phyloP scores from a whole-genome alignment of 2,113 vertebrate genomes.

The Sorex fumeus region DNA sequence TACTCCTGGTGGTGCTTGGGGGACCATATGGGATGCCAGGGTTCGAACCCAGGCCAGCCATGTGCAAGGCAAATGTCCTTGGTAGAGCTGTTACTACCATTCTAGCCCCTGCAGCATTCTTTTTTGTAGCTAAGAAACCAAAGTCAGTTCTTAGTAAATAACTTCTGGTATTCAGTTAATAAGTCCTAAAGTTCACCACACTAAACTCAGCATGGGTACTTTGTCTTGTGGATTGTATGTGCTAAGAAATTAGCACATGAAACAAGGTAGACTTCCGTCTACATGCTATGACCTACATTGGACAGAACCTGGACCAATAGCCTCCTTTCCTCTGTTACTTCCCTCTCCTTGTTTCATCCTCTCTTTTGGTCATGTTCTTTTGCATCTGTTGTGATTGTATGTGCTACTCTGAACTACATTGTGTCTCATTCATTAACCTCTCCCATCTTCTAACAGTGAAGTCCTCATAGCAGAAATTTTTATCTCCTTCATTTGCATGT shows the following conservation, averaged over 20 bases:
- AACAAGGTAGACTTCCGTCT: not conserved
- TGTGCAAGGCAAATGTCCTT: no score
- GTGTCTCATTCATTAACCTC: not conserved
- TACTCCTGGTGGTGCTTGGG: no score
- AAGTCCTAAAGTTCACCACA: slow-evolving; percentile 73
- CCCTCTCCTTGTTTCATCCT: not conserved
- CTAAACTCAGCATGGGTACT: slow-evolving; percentile 79
- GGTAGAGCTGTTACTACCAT: no score
- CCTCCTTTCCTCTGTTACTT: not conserved
- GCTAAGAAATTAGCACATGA: slow-evolving; percentile 68
- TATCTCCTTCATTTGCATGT: not conserved
- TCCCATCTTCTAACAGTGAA: not conserved
- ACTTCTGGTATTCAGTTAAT: slow-evolving; percentile 72
- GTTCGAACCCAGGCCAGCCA: no score
- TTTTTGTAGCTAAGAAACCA: slow-evolving; percentile 21
- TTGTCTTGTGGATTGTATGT: slow-evolving; percentile 76
- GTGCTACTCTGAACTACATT: not conserved
- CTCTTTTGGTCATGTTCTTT: not conserved
- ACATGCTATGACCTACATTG: not conserved
- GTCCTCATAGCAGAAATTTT: not conserved
- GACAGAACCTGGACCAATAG: slow-evolving; percentile 50
- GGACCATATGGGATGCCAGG: no score
- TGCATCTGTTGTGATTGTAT: not conserved
- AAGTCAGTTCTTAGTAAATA: slow-evolving; percentile 71
- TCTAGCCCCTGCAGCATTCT: not conserved